Conservation (phyloP, 1,140 invertebrate species). For the Magallana angulata region DNA sequence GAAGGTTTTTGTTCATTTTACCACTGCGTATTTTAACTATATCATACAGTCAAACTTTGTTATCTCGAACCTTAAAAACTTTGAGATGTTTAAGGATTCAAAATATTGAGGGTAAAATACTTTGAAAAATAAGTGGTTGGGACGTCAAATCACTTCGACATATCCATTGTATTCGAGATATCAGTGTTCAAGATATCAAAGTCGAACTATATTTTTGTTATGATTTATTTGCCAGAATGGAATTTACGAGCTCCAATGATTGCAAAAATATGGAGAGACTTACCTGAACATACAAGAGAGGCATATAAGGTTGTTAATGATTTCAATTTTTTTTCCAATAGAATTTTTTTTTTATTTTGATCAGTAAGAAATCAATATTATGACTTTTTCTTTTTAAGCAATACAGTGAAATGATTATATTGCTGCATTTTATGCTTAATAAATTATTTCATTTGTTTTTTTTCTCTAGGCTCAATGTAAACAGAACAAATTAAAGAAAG, state of each 20-base stretch:
- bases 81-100: no score
- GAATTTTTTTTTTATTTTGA: neutral
- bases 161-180: no score
- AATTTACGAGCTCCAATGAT: conserved; percentile 14
- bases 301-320: neutral
- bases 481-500: conserved; percentile 25
- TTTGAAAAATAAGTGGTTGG: no score
- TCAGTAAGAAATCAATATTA: neutral
- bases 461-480: neutral
- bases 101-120: no score
- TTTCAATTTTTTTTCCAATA: no score
- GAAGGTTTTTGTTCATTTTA: no score
- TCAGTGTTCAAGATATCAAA: no score
- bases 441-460: neutral
- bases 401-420: neutral
- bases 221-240: neutral
- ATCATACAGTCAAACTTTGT: no score
- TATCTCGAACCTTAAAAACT: no score
- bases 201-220: no score
- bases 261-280: conserved; percentile 20
- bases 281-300: conserved; percentile 3
- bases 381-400: neutral
- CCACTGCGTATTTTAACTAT: no score
- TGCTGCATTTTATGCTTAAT: neutral
- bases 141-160: no score